Evolutionary conservation across 2,113 vertebrate genomes (phyloP), one percentile per base, ranked within the genome.

Genomic region (Acrocephalus arundinaceus): DNA sequence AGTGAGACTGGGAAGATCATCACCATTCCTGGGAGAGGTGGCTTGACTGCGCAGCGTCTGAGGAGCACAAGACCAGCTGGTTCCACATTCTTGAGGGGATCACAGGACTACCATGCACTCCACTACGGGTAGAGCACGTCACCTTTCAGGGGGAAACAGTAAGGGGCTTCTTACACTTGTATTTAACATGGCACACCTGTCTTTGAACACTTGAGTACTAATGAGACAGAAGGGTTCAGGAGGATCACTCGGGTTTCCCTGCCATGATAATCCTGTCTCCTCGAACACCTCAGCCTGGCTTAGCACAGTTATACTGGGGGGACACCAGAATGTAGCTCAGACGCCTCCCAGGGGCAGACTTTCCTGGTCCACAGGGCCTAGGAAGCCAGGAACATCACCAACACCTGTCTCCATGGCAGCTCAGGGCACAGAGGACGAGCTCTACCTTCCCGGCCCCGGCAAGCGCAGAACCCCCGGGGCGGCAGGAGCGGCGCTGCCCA

Each of bases 91-190:
- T 14, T 4, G 3, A 39, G 43, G 28, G 15, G 43, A 58, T 3
- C 57, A 28, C 43, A 13, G 51, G 16, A 23, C 54, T 25, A 1
- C 54, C 7, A 7, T 1, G 6, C 49, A 54, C n/a, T 7, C 24
- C 30, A 0, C 3, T 8, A 10, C 0, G 2, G 33, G 10, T 30
- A 41, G 14, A 35, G 37, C 24, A 10, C 0, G 0, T 2, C 1
- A 1, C 28, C 54, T 13, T 6, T 58, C 49, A 7, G 23, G 18
- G 8, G 8, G 5, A 54, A 66, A 31, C 8, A 3, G 2, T 8
- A 59, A 30, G 4, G 20, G 8, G 0, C 0, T 54, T 46, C 74
- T 70, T 4, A 63, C 9, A 20, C 22, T 58, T 20, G 10, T 22
- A 37, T n/a, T 81, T 55, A 63, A 81, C 10, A 13, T 9, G 2